Conservation (phyloP, 2,888 invertebrate genomes). For the Polydrusus pterygomalis region DNA sequence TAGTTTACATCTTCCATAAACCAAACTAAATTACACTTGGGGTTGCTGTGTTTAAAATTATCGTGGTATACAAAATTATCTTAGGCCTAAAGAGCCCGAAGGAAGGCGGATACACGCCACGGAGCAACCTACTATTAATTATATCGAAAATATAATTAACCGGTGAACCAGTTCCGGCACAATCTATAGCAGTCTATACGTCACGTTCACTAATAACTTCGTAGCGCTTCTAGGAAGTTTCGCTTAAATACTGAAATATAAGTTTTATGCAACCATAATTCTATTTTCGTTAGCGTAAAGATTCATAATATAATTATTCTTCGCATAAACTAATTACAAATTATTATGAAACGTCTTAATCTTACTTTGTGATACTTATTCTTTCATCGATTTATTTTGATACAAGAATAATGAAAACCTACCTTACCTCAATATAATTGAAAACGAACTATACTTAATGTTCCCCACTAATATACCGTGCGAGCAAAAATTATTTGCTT, state of each 20-base stretch:
- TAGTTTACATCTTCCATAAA: slow-evolving; percentile 33
- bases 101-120: slow-evolving; percentile 34
- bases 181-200: slow-evolving; percentile 51
- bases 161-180: slow-evolving; percentile 47
- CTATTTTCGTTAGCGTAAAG: background rate
- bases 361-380: too few species aligned
- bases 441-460: too few species aligned
- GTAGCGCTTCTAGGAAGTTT: slow-evolving; percentile 43
- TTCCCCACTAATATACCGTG: too few species aligned
- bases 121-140: slow-evolving; percentile 51
- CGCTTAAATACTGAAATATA: slow-evolving; percentile 44
- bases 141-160: slow-evolving; percentile 55
- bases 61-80: slow-evolving; percentile 43
- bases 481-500: too few species aligned
- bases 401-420: too few species aligned
- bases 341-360: too few species aligned
- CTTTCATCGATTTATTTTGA: too few species aligned
- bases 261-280: slow-evolving; percentile 37
- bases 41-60: slow-evolving; percentile 36
- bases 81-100: slow-evolving; percentile 41
- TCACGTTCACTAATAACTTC: slow-evolving; percentile 52
- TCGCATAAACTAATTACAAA: too few species aligned
- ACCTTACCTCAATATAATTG: too few species aligned
- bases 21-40: slow-evolving; percentile 27
- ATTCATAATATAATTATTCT: background rate